Percentiles rank a stretch among this genome's conserved stretches.
These are phyloP conservation scores for Himalopsyche kuldschensis DNA, from an alignment of 2,888 invertebrate genomes.

Conservation along the genomic window DNA sequence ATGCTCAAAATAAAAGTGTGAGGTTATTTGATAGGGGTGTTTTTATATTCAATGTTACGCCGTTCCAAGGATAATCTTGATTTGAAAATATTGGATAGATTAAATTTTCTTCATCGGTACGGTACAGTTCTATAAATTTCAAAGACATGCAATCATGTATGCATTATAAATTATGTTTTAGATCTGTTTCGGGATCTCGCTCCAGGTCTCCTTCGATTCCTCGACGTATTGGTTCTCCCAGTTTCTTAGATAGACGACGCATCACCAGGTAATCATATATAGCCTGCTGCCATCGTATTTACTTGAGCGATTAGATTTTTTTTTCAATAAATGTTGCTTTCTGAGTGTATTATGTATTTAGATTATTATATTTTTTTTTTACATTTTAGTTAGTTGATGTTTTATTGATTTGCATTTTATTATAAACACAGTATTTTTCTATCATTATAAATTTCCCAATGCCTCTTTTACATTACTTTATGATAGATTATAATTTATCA, in stretches of 20 bases:
- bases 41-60: too few relatives aligned
- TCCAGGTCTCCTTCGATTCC: constrained; percentile 89
- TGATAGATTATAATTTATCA: not conserved
- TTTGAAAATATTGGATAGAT: too few relatives aligned
- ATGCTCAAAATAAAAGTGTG: too few relatives aligned
- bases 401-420: constrained; percentile 44
- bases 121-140: too few relatives aligned
- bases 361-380: not conserved
- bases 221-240: constrained; percentile 88
- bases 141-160: too few relatives aligned
- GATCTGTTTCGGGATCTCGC: constrained; percentile 53
- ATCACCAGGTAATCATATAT: constrained; percentile 81
- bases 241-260: constrained; percentile 88
- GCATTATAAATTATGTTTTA: constrained; percentile 43
- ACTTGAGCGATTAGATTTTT: constrained; percentile 7
- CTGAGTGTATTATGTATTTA: not conserved
- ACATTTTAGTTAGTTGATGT: constrained; percentile 44
- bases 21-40: too few relatives aligned
- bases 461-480: constrained; percentile 44
- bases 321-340: constrained; percentile 15
- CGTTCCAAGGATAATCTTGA: too few relatives aligned
- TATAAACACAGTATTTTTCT: constrained; percentile 50
- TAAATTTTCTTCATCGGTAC: too few relatives aligned
- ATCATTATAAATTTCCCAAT: constrained; percentile 51
- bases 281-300: not conserved